Evolutionary conservation across 2,797 vertebrate genomes (phyloP).

Genomic region (Pteronotus mesoamericanus): DNA sequence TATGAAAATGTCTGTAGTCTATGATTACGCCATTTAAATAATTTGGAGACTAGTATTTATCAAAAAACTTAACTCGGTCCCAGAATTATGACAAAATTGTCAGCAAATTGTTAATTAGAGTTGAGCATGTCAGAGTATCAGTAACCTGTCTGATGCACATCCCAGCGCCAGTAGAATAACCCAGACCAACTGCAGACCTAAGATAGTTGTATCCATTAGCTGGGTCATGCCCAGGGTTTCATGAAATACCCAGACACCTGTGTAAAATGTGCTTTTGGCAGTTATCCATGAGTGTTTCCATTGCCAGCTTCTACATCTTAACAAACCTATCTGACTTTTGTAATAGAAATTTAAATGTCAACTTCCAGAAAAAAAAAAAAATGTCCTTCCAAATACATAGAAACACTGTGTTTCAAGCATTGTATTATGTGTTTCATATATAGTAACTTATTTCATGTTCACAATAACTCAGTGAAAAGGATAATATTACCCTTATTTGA

Average conservation of each 20-base stretch:
- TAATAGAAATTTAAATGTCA: slow-evolving; percentile 5
- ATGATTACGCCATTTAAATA: neutral
- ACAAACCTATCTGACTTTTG: neutral
- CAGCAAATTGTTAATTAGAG: neutral
- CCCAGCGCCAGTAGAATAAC: neutral
- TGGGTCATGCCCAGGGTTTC: neutral
- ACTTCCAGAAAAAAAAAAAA: neutral
- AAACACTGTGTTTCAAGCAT: neutral
- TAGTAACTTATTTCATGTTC: neutral
- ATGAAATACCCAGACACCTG: neutral
- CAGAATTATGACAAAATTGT: neutral
- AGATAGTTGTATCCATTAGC: neutral
- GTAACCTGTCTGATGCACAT: neutral
- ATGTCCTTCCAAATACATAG: neutral
- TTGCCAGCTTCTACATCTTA: neutral
- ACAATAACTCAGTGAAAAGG: neutral
- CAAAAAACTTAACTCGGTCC: neutral
- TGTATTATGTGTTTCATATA: neutral
- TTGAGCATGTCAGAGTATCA: neutral
- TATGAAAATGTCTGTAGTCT: neutral
- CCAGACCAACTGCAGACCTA: neutral
- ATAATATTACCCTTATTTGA: neutral
- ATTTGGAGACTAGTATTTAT: neutral
- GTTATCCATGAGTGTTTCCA: neutral
- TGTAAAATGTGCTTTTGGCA: neutral